phyloP scores from a whole-genome alignment of 1,140 invertebrate species.

The Drosophila yakuba region DNA sequence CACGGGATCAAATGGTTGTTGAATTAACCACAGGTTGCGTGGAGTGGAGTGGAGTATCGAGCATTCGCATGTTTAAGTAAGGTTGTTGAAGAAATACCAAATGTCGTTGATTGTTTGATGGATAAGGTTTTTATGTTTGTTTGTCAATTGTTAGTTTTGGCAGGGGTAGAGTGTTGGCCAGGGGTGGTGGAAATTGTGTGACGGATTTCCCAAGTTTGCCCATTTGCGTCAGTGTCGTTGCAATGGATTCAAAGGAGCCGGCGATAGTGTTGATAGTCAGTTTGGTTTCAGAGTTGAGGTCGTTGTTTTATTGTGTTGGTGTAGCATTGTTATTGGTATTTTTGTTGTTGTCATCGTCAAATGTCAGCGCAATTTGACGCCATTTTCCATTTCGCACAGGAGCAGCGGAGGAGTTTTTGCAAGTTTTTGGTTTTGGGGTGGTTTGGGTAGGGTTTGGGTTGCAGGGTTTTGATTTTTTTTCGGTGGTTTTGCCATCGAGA shows the following conservation, averaged over 20 bases:
- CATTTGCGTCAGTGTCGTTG: slow-evolving; percentile 68
- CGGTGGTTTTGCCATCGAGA: slow-evolving; percentile 43
- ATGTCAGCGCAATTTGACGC: slow-evolving; percentile 84
- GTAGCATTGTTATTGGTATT: slow-evolving; percentile 27
- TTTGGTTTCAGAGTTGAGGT: slow-evolving; percentile 21
- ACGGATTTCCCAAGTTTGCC: slow-evolving; percentile 1
- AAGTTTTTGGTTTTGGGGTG: slow-evolving; percentile 52
- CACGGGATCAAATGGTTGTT: not conserved
- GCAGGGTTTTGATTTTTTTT: slow-evolving; percentile 25
- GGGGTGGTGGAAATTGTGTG: too few relatives aligned
- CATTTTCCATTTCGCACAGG: slow-evolving; percentile 71
- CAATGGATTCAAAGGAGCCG: slow-evolving; percentile 47
- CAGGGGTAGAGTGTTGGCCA: not conserved
- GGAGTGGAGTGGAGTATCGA: not conserved
- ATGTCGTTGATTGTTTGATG: not conserved
- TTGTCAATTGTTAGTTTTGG: not conserved
- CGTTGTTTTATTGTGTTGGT: slow-evolving; percentile 22
- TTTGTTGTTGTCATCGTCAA: slow-evolving; percentile 61
- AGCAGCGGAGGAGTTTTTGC: slow-evolving; percentile 63
- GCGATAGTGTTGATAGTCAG: slow-evolving; percentile 25
- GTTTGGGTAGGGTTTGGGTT: not conserved
- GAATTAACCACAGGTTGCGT: not conserved
- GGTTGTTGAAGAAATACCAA: slow-evolving; percentile 31
- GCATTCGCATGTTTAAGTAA: slow-evolving; percentile 8
- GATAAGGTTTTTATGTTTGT: not conserved